phyloP scores from a whole-genome alignment of 2,797 vertebrate species.

The Psittacula derbiana region DNA sequence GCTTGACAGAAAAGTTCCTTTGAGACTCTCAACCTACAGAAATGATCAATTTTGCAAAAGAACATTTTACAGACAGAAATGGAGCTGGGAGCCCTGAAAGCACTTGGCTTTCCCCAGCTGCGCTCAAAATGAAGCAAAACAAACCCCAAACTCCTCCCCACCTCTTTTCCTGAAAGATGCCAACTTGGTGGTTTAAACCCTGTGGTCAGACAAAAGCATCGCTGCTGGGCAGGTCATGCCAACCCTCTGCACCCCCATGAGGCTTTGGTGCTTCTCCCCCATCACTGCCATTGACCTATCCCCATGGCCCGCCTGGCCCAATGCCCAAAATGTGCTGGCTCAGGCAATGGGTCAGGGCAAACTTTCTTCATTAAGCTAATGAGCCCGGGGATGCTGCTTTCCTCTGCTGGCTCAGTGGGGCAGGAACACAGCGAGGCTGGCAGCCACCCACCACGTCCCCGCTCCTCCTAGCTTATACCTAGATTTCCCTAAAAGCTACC shows the following conservation, averaged over 20 bases:
- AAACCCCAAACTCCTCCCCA: background rate
- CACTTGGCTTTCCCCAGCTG: background rate
- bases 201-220: accelerated
- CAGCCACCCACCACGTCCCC: background rate
- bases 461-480: background rate
- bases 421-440: background rate
- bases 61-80: background rate
- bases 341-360: background rate
- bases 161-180: background rate
- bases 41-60: slow-evolving; percentile 44
- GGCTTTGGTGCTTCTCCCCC: background rate
- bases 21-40: slow-evolving; percentile 39
- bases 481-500: slow-evolving; percentile 7
- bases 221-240: accelerated
- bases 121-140: background rate
- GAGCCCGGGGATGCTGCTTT: background rate
- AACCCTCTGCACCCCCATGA: background rate
- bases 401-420: background rate
- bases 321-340: background rate
- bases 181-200: background rate
- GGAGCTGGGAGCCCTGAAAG: background rate
- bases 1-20: slow-evolving; percentile 31
- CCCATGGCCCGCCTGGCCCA: background rate
- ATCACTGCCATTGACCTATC: background rate
- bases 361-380: background rate